Evolutionary conservation across 2,113 vertebrate genomes (phyloP), one percentile per base, ranked within the genome.

Genomic region (Oncorhynchus clarkii): DNA sequence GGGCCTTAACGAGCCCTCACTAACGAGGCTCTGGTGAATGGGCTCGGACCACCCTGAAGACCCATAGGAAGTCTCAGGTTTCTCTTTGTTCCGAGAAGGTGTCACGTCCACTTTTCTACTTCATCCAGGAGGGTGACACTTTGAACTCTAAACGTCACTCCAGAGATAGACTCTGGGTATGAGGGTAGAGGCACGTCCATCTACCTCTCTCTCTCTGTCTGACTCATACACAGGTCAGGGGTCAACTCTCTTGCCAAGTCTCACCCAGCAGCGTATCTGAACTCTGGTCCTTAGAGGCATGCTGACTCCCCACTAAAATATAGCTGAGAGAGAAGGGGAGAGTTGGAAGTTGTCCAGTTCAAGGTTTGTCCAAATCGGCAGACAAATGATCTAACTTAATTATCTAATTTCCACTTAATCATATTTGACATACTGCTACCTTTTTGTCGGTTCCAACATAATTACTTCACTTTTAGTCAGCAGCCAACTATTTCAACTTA

Each of bases 261-360:
- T 27, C 27, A 29, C 65, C 24, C 65, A 67, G 65, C 65, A 29
- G 26, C 14, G 14, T 34, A 26, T 34, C 66, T 34, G 66, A 67
- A 67, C 66, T 67, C 29, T 18, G 13, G 16, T 31, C 29, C 8
- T 66, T 22, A 22, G 2, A 62, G n/a, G 59, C n/a, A 62, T 16
- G 69, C 45, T 54, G 69, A 71, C 45, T 24, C n/a, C 26, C 20
- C 9, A n/a, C 6, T 45, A 39, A 70, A 48, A 39, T 66, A 78
- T 57, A 78, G 70, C 76, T 2, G n/a, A 69, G 62, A 27, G 67
- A 67, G 67, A 67, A 8, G n/a, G 59, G 59, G 7, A 22, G 11
- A 49, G 73, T 74, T 76, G 80, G 71, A 76, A 77, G 71, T 62
- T 66, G 51, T 80, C 62, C 34, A 70, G 78, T 84, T 73, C 76